A percentile compares a stretch with the other conserved stretches of the same genome.
phyloP scores from a whole-genome alignment of 2,113 vertebrate genomes.

The Climacteris rufus region DNA sequence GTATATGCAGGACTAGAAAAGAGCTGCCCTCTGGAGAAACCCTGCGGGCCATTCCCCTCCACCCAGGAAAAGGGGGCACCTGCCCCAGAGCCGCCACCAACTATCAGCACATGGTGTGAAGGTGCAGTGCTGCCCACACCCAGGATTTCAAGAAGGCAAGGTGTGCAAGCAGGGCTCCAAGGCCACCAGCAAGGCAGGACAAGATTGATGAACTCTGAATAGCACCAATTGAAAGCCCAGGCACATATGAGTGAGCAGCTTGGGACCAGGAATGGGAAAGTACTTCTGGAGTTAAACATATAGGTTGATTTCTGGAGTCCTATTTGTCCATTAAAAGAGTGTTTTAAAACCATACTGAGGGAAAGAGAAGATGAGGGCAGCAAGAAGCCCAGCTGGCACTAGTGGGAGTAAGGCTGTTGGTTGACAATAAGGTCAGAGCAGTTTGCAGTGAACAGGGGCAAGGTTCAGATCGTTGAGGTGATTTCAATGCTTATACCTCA shows the following conservation, averaged over 20 bases:
- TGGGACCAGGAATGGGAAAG: background rate
- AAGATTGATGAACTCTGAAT: background rate
- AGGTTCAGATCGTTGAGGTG: background rate
- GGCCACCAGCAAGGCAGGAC: background rate
- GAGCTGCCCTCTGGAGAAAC: background rate
- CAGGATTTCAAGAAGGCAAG: background rate
- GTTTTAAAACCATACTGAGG: background rate
- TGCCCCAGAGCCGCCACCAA: background rate
- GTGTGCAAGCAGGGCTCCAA: background rate
- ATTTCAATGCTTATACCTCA: background rate
- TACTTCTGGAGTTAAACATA: background rate
- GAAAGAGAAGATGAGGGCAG: background rate
- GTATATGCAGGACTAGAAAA: rapidly evolving
- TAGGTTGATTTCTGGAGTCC: background rate
- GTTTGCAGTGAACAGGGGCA: background rate
- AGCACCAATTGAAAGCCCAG: background rate
- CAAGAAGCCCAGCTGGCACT: background rate
- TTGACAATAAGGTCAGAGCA: background rate
- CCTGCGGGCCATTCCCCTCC: background rate
- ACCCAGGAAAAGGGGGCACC: no score
- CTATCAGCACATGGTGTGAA: rapidly evolving
- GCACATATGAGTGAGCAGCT: background rate
- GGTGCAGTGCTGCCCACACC: background rate
- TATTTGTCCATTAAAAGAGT: background rate
- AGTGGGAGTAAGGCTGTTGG: background rate